Percentiles rank a stretch among this genome's conserved stretches.
Conservation (phyloP, 2,888 invertebrate genomes). For the Epinotia bilunana region DNA sequence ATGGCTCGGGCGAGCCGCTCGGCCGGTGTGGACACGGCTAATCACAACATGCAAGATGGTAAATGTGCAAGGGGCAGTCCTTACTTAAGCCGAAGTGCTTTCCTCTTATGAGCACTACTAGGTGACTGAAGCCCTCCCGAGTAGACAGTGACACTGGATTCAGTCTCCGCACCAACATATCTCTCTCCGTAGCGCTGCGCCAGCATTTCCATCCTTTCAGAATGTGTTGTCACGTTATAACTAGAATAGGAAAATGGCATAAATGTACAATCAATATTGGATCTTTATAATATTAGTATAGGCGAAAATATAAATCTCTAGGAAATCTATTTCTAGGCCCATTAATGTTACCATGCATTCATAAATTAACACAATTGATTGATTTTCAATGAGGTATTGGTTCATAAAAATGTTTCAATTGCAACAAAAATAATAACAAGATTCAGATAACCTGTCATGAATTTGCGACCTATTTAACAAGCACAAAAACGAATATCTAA, state of each 20-base stretch:
- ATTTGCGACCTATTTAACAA: constrained; percentile 1
- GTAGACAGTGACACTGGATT: constrained; percentile 85
- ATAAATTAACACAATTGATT: no score
- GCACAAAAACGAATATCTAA: neutral
- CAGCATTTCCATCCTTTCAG: constrained; percentile 89
- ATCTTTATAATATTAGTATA: no score
- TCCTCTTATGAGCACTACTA: constrained; percentile 86
- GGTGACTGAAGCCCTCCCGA: constrained; percentile 85
- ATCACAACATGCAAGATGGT: neutral
- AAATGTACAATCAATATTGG: no score
- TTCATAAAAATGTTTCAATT: constrained; percentile 1
- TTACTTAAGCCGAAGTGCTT: constrained; percentile 83
- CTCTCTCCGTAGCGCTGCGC: constrained; percentile 87
- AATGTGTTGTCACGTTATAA: constrained; percentile 87
- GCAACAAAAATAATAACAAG: neutral
- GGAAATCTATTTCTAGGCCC: no score
- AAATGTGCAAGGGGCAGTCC: constrained; percentile 44
- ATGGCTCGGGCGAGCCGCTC: no score
- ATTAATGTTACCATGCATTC: no score
- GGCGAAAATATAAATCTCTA: no score
- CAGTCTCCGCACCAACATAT: constrained; percentile 90
- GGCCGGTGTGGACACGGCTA: no score
- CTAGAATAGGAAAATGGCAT: constrained; percentile 74
- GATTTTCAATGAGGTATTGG: neutral
- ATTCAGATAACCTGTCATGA: neutral